Base-by-base conservation (phyloP, 2,113 vertebrate genomes). In the Eurystomus gularis region DNA sequence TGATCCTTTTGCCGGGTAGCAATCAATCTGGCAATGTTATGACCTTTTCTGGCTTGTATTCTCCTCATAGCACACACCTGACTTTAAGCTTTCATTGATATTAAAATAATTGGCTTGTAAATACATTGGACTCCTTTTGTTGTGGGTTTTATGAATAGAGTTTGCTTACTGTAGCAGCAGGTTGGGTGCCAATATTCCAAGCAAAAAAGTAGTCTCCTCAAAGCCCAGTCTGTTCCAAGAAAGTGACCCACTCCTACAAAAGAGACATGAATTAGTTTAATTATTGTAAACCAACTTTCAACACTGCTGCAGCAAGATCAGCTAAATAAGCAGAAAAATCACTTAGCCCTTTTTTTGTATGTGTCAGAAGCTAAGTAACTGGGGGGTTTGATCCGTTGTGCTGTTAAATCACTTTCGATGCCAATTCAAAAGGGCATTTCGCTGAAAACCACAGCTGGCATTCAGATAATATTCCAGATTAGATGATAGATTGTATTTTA, bases 391-490 rank as follows among this genome's bases (percentile, higher is more conserved):
- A 55, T 70, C 68, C 25, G 6, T 20, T 33, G 69, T 37, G 66
- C 77, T 79, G 61, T 28, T 93, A 89, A 96, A 91, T 92, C 69
- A 68, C 65, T 95, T 29, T 72, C 24, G 1, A 48, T 81, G 65
- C 69, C 57, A 60, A 94, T 84, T 76, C 44, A 26, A 35, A 88
- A 68, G 72, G 65, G 61, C 86, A 78, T 19, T 65, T 62, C 79
- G 92, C 80, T 93, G 90, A 92, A 96, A 96, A 33, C 48, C 92
- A 72, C 46, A 96, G 82, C 21, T 93, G 80, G 73, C 69, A 88
- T 3, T 0, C 21, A 26, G 83, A n/a, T 26, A 6, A 17, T 46
- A 79, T 37, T 65, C 86, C 82, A 25, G 73, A 79, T 88, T 29
- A 65, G 61, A 40, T 82, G 95, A 95, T 89, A 88, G 77, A 94